Base-by-base conservation (phyloP, 2,797 vertebrate species). In the Lagorchestes hirsutus region DNA sequence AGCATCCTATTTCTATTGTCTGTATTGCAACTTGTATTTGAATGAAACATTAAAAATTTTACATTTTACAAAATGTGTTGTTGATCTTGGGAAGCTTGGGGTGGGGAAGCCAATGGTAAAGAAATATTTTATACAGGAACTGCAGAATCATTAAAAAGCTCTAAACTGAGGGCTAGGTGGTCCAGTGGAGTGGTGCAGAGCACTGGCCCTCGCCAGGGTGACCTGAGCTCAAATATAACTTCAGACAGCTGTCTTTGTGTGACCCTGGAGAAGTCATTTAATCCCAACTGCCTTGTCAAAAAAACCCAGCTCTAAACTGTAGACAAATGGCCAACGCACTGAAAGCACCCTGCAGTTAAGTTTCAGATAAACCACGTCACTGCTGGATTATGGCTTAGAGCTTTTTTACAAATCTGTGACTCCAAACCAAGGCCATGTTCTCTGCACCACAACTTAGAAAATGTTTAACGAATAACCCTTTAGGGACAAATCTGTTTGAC, bases 1-100 rank as follows among this genome's bases (percentile, higher is more conserved):
- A 91, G 62, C 82, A 95, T 59, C 95, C 93, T 92, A 34, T 95
- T 95, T 92, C 90, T 95, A 96, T 74, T 74, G 58, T 27, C 22
- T 82, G 74, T 46, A 82, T 27, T 82, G 27, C 40, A 82, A 46
- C 74, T 82, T 82, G 74, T 82, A 82, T 24, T 46, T 82, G 22
- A 82, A 10, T 82, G 74, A 27, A 82, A 46, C 2, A 82, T 46
- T 40, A 96, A 91, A 40, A 82, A 93, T 54, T 1, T 56, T 92
- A 95, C 34, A 34, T 55, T 31, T 92, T 94, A 94, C 29, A 95
- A 95, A 95, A 46, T 31, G 90, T 11, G 14, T 1, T 5, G 14
- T 0, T 56, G 62, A 92, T 62, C 1, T 40, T 2, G 28, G 28
- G 8, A 59, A 11, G 58, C 58, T 29, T 97, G 90, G 29, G 18